These are phyloP conservation scores for Anoplophora glabripennis DNA, from an alignment of 1,140 invertebrate genomes.

Conservation along the genomic window DNA sequence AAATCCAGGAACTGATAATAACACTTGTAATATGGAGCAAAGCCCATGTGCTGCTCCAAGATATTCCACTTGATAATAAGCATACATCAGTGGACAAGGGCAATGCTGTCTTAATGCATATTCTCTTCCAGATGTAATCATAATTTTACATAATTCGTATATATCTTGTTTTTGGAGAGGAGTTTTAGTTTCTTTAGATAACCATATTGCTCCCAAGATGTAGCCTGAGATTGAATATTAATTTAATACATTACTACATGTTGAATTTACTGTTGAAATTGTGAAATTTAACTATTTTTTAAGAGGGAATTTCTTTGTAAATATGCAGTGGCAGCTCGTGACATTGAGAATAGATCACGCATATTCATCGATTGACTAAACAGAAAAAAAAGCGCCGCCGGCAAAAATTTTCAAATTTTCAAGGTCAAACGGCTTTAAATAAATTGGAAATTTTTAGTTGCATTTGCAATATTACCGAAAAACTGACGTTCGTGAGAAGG, in stretches of 20 bases:
- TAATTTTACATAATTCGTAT: constrained; percentile 63
- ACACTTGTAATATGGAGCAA: constrained; percentile 61
- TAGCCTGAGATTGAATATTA: constrained; percentile 55
- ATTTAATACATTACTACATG: not conserved
- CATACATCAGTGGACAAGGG: constrained; percentile 75
- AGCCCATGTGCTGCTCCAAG: constrained; percentile 80
- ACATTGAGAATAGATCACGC: too few relatives aligned
- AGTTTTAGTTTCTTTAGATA: constrained; percentile 60
- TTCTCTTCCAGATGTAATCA: constrained; percentile 66
- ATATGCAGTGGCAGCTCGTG: too few relatives aligned
- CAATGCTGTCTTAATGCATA: constrained; percentile 61
- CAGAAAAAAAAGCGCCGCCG: too few relatives aligned
- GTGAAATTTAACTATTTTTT: too few relatives aligned
- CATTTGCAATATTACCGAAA: too few relatives aligned
- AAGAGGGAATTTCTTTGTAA: too few relatives aligned
- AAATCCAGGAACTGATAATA: constrained; percentile 66
- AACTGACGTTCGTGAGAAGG: too few relatives aligned
- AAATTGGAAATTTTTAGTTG: too few relatives aligned
- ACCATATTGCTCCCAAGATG: constrained; percentile 70
- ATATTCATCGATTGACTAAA: too few relatives aligned
- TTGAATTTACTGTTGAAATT: too few relatives aligned
- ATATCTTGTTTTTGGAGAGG: constrained; percentile 56
- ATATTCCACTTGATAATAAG: constrained; percentile 83
- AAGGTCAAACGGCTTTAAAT: too few relatives aligned
- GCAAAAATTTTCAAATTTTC: too few relatives aligned